Evolutionary conservation across 2,888 invertebrate species (phyloP).

Genomic region (Tenthredo notha): DNA sequence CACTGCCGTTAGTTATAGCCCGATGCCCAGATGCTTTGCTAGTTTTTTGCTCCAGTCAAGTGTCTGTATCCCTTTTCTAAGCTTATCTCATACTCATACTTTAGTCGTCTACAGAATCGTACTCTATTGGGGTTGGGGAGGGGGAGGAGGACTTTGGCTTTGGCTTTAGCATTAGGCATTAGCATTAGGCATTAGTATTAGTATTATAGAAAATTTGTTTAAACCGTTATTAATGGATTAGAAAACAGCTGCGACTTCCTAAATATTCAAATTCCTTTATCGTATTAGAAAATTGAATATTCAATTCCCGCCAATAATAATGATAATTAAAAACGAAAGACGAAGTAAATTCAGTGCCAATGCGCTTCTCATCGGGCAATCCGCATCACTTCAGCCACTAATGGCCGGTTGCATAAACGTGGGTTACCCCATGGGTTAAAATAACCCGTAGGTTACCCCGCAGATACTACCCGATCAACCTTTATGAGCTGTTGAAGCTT

Average conservation of each 20-base stretch:
- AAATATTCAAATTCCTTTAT: slow-evolving; percentile 35
- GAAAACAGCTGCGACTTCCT: slow-evolving; percentile 37
- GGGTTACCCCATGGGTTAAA: no score
- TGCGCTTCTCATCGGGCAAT: background rate
- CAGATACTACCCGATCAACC: no score
- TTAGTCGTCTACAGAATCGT: slow-evolving; percentile 11
- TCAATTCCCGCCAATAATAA: background rate
- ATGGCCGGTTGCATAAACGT: no score
- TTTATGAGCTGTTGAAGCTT: no score
- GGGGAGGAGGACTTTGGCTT: background rate
- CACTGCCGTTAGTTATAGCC: slow-evolving; percentile 24
- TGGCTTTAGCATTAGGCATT: no score
- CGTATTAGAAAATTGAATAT: background rate
- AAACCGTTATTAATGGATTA: slow-evolving; percentile 34
- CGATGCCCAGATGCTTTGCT: slow-evolving; percentile 62
- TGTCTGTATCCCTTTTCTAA: slow-evolving; percentile 56
- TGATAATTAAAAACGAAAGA: background rate
- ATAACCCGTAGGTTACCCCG: no score
- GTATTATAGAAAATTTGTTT: slow-evolving; percentile 19
- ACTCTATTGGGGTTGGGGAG: slow-evolving; percentile 16
- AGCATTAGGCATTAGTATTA: no score
- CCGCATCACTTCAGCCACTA: no score
- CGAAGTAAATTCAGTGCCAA: background rate
- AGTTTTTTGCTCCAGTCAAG: slow-evolving; percentile 61
- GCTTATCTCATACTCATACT: slow-evolving; percentile 42